Conservation (phyloP, 2,113 vertebrate genomes). For the Apaloderma vittatum region DNA sequence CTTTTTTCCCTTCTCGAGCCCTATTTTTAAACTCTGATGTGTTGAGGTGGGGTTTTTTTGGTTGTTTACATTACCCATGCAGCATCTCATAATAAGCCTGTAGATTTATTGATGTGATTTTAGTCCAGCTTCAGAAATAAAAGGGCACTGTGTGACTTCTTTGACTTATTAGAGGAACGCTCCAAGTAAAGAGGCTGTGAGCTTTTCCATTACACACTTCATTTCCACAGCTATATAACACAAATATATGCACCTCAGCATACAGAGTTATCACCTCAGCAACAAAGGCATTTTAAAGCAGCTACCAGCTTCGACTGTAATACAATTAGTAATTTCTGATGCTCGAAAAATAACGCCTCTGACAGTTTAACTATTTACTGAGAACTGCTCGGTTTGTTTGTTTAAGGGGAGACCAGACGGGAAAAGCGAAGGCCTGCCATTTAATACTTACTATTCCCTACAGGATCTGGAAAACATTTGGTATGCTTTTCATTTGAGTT, state of each 20-base stretch:
- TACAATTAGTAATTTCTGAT: not conserved
- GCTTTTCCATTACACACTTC: not conserved
- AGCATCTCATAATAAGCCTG: constrained; percentile 57
- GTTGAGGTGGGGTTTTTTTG: not conserved
- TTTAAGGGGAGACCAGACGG: not conserved
- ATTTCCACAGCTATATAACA: not conserved
- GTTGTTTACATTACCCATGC: constrained; percentile 48
- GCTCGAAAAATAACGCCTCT: not conserved
- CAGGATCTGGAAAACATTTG: not conserved
- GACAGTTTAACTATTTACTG: not conserved
- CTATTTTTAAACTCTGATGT: constrained; percentile 70
- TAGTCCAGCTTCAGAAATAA: not conserved
- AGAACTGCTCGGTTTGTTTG: not conserved
- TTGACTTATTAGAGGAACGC: not conserved
- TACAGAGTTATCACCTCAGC: not conserved
- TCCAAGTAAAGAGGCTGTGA: not conserved
- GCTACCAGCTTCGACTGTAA: not conserved
- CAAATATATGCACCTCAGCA: not conserved
- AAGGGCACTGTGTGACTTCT: not conserved
- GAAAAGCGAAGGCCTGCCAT: not conserved
- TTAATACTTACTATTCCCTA: not conserved
- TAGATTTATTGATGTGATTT: not conserved
- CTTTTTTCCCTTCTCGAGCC: constrained; percentile 21
- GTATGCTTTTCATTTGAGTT: constrained; percentile 1
- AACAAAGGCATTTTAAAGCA: not conserved